A percentile compares a stretch with the other conserved stretches of the same genome.
phyloP scores from a whole-genome alignment of 23 tunicate genomes.

The Ascidia mentula region DNA sequence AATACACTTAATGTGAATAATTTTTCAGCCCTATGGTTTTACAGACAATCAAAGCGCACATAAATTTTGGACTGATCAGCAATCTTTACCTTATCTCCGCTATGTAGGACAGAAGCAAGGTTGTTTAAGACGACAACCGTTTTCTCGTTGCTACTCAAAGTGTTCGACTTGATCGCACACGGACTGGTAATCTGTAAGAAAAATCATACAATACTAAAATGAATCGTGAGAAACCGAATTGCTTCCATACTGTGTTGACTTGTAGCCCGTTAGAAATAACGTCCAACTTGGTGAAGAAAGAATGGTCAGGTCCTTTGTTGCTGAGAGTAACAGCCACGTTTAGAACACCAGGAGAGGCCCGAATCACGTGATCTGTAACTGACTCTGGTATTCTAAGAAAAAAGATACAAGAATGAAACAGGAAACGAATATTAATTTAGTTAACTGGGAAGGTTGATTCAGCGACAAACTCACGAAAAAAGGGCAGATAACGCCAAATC shows the following conservation, averaged over 20 bases:
- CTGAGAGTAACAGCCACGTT: not conserved
- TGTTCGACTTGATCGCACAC: not conserved
- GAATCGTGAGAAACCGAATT: not conserved
- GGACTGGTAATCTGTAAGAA: not conserved
- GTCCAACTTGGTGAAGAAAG: not conserved
- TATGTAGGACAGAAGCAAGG: not conserved
- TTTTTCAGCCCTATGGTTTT: no score
- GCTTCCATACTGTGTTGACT: not conserved
- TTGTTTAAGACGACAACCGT: not conserved
- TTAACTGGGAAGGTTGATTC: not conserved
- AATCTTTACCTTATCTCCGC: not conserved
- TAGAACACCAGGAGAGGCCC: not conserved
- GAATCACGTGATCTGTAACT: not conserved
- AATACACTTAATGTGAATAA: no score
- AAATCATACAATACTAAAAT: not conserved
- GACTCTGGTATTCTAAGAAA: not conserved
- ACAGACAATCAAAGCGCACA: no score
- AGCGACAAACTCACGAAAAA: not conserved
- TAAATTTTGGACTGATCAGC: no score
- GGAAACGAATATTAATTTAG: not conserved
- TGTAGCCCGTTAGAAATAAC: not conserved
- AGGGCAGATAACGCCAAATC: not conserved
- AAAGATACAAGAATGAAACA: not conserved
- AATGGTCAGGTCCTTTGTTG: constrained; percentile 8
- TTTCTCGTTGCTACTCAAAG: not conserved